These are phyloP conservation scores for Syngnathoides biaculeatus DNA, from an alignment of 2,113 vertebrate genomes.

Conservation along the genomic window DNA sequence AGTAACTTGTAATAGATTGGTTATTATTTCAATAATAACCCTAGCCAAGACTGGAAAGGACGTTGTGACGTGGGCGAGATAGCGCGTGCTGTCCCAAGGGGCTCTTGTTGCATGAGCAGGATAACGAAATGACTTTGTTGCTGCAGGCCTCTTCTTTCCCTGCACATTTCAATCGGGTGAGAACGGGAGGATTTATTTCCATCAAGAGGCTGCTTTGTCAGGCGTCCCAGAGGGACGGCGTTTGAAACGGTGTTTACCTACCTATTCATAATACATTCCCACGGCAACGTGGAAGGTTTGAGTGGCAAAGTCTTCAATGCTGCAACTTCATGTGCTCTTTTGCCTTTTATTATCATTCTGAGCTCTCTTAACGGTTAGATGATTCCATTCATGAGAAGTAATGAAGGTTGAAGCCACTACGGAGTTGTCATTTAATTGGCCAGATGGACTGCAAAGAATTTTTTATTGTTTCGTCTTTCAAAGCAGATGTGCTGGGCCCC, in stretches of 20 bases:
- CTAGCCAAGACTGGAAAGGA: background rate
- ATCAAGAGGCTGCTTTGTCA: constrained; percentile 4
- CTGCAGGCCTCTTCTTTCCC: background rate
- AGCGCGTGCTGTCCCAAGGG: background rate
- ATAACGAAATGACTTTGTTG: constrained; percentile 1
- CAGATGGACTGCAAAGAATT: constrained; percentile 5
- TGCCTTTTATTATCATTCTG: background rate
- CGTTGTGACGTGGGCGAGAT: background rate
- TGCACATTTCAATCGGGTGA: constrained; percentile 2
- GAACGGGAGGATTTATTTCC: background rate
- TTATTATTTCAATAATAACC: background rate
- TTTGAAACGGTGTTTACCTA: constrained; percentile 2
- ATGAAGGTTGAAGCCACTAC: constrained; percentile 1
- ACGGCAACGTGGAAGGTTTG: background rate
- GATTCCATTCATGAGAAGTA: background rate
- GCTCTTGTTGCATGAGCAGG: background rate
- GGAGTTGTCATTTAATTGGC: constrained; percentile 12
- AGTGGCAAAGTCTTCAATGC: background rate
- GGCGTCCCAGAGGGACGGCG: background rate
- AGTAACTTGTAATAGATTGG: background rate
- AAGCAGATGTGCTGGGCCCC: constrained; percentile 14
- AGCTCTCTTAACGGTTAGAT: background rate
- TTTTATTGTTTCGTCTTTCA: constrained; percentile 12
- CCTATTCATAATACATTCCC: background rate
- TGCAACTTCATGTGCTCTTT: background rate